Conservation (phyloP, 1,140 invertebrate genomes). For the Acromyrmex heyeri region DNA sequence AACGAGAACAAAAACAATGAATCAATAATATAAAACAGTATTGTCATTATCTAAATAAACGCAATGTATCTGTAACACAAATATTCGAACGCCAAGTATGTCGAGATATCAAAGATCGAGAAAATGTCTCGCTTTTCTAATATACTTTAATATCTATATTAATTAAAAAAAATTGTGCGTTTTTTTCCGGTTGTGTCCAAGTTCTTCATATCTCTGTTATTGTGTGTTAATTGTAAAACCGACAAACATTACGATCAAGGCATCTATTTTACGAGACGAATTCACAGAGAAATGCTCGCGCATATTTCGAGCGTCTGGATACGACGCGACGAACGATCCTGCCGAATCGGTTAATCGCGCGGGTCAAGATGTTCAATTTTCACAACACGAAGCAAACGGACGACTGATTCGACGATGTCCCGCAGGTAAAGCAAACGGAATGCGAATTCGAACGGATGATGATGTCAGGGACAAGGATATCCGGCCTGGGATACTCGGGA, state of each 20-base stretch:
- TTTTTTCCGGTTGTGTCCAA: neutral
- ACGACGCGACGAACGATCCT: neutral
- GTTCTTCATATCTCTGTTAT: neutral
- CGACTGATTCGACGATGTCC: conserved; percentile 17
- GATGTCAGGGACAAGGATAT: conserved; percentile 61
- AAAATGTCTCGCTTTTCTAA: neutral
- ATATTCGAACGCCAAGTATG: neutral
- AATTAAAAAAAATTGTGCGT: neutral
- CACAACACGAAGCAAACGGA: neutral
- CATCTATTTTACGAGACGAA: neutral
- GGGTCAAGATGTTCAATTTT: conserved; percentile 35
- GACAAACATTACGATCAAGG: neutral
- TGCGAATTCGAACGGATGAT: conserved; percentile 51
- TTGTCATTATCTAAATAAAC: neutral
- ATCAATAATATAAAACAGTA: neutral
- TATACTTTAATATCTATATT: neutral
- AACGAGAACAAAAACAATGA: neutral
- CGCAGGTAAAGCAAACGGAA: conserved; percentile 33
- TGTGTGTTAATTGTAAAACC: neutral
- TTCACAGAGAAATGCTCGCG: neutral
- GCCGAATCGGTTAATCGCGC: conserved; percentile 18
- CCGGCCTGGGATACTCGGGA: conserved; percentile 33
- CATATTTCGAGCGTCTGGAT: neutral
- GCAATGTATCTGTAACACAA: neutral
- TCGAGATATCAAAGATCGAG: neutral